Base-by-base conservation (phyloP, 2,888 invertebrate genomes). In the Nematopogon swammerdamellus region DNA sequence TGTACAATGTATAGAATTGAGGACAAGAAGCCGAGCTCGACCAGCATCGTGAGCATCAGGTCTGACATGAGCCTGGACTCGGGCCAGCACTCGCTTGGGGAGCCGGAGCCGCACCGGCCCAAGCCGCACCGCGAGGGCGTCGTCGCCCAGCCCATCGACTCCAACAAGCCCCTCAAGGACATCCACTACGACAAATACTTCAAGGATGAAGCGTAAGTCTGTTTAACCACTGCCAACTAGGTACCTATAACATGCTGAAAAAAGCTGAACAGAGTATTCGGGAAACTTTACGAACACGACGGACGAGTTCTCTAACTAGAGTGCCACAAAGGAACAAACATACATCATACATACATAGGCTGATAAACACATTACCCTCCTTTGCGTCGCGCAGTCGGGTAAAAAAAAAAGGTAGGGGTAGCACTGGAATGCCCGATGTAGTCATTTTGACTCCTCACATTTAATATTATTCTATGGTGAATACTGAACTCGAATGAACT, bases 161-260 rank as follows among this genome's bases (percentile, higher is more conserved):
- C 58, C 50, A 57, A 63, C 53, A 63, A 74, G 56, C 58, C 73
- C 53, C 59, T 72, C 51, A 60, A 69, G 57, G 70, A 79, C 63
- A 63, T 80, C 44, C 67, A 70, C 19, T 82, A 83, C 59, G 75
- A 81, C 48, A 80, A 80, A 65, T 82, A 69, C 60, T 70, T 73
- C 52, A 85, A 85, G 60, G 83, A 84, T 64, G 70, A 77, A 58
- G 63, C 63, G 85, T 85, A 69, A 76, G 76, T 63, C 30, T n/a
- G 18, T 18, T 46, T 46, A 20, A 17, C 49, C 6, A 17, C 14
- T 44, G 20, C 29, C 2, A 11, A 19, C 36, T 49, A 20, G 10
- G 18, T 45, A 18, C 14, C 6, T 17, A 18, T 44, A 4, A 19
- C 25, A 10, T 8, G 16, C 16, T 19, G 16, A 17, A 17, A 10